Evolutionary conservation across 2,888 invertebrate species (phyloP).

Genomic region (Ophion costatus): DNA sequence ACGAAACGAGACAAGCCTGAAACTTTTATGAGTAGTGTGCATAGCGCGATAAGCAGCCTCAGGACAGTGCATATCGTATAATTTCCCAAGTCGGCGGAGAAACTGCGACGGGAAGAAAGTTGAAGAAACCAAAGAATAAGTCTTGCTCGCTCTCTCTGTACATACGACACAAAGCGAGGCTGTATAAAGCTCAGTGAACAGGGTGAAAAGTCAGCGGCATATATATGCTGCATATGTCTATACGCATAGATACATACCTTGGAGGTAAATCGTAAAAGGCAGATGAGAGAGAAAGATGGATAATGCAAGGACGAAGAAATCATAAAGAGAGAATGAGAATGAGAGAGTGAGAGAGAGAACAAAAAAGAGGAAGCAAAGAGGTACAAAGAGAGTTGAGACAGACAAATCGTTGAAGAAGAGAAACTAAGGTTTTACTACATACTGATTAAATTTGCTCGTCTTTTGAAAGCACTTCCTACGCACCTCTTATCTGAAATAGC

Average conservation of each 20-base stretch:
- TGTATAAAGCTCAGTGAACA: conserved; percentile 8
- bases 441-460: conserved; percentile 68
- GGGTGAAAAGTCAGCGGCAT: conserved; percentile 48
- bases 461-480: too few relatives aligned
- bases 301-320: conserved; percentile 23
- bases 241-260: neutral
- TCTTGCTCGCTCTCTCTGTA: conserved; percentile 9
- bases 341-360: conserved; percentile 17
- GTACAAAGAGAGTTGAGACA: conserved; percentile 45
- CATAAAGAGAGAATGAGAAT: conserved; percentile 7
- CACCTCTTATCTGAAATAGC: too few relatives aligned
- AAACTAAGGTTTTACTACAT: conserved; percentile 54
- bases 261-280: conserved; percentile 17
- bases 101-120: conserved; percentile 27
- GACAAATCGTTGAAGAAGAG: conserved; percentile 52
- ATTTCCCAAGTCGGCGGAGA: conserved; percentile 63
- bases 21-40: conserved; percentile 66
- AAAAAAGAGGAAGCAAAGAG: conserved; percentile 1
- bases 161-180: conserved; percentile 45
- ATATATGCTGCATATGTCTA: conserved; percentile 6
- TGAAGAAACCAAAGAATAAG: conserved; percentile 45
- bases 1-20: conserved; percentile 41
- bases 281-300: conserved; percentile 39
- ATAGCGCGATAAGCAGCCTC: conserved; percentile 65
- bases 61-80: conserved; percentile 64